Evolutionary conservation across 2,888 invertebrate species (phyloP).

Genomic region (Onthophagus sagittarius): DNA sequence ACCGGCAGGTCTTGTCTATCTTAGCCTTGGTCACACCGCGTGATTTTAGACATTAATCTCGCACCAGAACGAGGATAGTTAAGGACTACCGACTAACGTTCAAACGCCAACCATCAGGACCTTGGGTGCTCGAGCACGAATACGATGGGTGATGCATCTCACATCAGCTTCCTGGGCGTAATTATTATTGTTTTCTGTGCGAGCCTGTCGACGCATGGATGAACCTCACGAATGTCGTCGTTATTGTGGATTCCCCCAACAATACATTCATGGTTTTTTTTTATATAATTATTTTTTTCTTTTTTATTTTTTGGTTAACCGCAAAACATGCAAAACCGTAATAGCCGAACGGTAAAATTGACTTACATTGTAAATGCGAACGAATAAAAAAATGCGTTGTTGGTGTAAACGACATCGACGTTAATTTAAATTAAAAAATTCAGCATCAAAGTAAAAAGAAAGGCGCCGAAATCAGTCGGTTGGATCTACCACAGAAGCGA

Average conservation of each 20-base stretch:
- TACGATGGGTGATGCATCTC: neutral
- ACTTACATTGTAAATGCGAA: no score
- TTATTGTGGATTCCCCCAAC: neutral
- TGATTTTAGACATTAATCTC: conserved; percentile 42
- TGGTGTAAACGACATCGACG: neutral
- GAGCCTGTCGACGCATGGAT: neutral
- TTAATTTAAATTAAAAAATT: neutral
- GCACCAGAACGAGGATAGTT: neutral
- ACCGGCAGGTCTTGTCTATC: neutral
- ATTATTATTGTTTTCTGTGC: neutral
- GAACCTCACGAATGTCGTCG: neutral
- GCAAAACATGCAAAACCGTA: no score
- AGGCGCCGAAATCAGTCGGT: neutral
- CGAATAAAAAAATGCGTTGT: no score
- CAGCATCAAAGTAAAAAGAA: neutral
- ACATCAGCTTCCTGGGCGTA: neutral
- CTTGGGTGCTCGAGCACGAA: neutral
- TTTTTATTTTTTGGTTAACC: no score
- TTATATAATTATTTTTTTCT: neutral
- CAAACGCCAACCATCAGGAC: neutral
- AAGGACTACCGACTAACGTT: neutral
- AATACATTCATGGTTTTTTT: neutral
- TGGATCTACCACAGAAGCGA: neutral
- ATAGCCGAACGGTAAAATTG: no score
- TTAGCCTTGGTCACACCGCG: conserved; percentile 44